Evolutionary conservation across 2,888 invertebrate genomes (phyloP), one percentile per base, ranked within the genome.

Genomic region (Hirtodrosophila duncani): DNA sequence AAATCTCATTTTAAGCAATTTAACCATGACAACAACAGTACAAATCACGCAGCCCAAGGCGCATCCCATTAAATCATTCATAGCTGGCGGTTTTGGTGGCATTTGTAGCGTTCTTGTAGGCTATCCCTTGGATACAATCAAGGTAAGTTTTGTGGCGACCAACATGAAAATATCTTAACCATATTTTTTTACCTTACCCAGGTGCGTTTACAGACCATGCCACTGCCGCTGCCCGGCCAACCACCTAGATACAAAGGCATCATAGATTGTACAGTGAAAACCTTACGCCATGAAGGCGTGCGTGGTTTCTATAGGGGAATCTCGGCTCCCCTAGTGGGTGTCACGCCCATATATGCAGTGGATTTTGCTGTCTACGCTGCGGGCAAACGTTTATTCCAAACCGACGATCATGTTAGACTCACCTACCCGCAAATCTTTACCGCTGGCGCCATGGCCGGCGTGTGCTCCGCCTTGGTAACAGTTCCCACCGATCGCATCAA

Each of bases 401-500:
- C 89, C 37, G 82, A 80, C 10, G 87, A 89, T 16, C 87, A 89
- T 37, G 90, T 91, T 0, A 89, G 91, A 67, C 86, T 96, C 8
- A 90, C 91, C 1, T 91, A 93, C 68, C 63, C 89, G 0, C 94
- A 99, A 86, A 89, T 97, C 50, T 98, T 97, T 84, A 90, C 91
- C 38, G 99, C 99, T 27, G 99, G 99, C 53, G 94, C 96, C 18
- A 93, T 99, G 81, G 97, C 99, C 27, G 99, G 99, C 11, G 92
- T 99, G 42, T 96, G 98, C 84, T 99, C 99, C 0, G 98, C 99
- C 3, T 89, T 91, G 2, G 95, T 99, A 50, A 99, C 98, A 95
- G 96, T 98, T 11, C 99, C 99, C 1, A 99, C 99, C 16, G 99
- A 99, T 88, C 90, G 99, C 70, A 98, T 99, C 59, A 99, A 99